A percentile compares a stretch with the other conserved stretches of the same genome.
Evolutionary conservation across 2,888 invertebrate species (phyloP).

Genomic region (Drosophila meridionalis): DNA sequence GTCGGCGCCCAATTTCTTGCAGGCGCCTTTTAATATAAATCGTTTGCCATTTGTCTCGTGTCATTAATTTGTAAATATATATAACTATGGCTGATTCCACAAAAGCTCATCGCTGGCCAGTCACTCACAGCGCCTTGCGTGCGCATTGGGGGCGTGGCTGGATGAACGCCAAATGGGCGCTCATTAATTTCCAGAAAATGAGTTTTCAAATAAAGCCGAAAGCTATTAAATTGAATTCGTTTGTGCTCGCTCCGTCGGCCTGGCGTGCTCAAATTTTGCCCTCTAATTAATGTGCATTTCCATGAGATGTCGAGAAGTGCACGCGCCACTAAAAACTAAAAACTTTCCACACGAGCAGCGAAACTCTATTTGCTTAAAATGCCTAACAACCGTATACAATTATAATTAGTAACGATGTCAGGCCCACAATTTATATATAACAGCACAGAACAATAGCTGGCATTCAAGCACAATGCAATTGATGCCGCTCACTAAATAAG

Average conservation of each 20-base stretch:
- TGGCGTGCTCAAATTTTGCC: constrained; percentile 56
- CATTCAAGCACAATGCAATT: constrained; percentile 28
- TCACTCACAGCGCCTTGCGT: constrained; percentile 51
- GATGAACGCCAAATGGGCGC: constrained; percentile 72
- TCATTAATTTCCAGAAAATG: constrained; percentile 77
- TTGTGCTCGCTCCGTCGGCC: constrained; percentile 13
- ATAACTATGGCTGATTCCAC: constrained; percentile 62
- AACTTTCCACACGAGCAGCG: constrained; percentile 45
- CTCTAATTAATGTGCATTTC: constrained; percentile 73
- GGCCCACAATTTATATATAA: constrained; percentile 26
- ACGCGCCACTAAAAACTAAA: constrained; percentile 45
- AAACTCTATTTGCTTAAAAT: constrained; percentile 23
- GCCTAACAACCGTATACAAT: constrained; percentile 6
- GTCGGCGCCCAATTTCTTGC: constrained; percentile 63
- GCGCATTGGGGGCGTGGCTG: constrained; percentile 71
- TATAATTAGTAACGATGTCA: constrained; percentile 17
- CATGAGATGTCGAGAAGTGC: constrained; percentile 37
- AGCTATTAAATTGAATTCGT: constrained; percentile 68
- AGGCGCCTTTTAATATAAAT: constrained; percentile 72
- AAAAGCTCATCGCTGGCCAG: constrained; percentile 44
- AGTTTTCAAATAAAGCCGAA: constrained; percentile 66
- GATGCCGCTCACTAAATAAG: constrained; percentile 45
- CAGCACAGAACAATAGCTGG: not conserved
- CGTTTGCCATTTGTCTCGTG: constrained; percentile 70
- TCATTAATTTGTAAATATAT: constrained; percentile 73